Conservation (phyloP, 2,797 vertebrate species). For the Tarsius wallacei region DNA sequence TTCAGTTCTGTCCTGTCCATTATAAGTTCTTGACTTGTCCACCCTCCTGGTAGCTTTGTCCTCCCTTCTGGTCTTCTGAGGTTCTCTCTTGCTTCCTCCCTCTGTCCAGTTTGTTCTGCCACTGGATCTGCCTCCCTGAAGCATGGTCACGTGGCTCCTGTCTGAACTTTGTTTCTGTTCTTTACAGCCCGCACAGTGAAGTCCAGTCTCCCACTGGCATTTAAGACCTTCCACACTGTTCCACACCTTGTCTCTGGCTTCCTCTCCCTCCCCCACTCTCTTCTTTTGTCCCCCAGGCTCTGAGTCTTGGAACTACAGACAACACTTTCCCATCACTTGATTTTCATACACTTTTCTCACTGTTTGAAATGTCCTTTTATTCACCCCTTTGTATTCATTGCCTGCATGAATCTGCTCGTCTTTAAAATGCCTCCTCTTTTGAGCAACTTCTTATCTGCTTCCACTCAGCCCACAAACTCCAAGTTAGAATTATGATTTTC, state of each 20-base stretch:
- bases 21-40: background rate
- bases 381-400: background rate
- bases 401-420: background rate
- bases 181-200: background rate
- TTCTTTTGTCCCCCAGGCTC: background rate
- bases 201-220: background rate
- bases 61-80: background rate
- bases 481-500: constrained; percentile 25
- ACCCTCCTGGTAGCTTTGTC: accelerated
- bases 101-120: background rate
- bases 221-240: background rate
- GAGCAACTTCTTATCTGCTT: constrained; percentile 47
- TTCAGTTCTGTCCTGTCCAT: background rate
- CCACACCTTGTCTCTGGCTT: background rate
- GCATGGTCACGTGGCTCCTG: background rate
- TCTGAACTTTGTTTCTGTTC: background rate
- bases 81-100: background rate
- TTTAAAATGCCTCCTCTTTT: background rate
- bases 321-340: background rate
- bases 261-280: background rate
- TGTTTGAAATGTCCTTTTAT: constrained; percentile 4
- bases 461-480: background rate
- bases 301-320: background rate
- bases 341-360: background rate
- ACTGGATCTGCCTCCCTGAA: background rate